Evolutionary conservation across 2,113 vertebrate genomes (phyloP), one percentile per base, ranked within the genome.

Genomic region (Gymnorhina tibicen): DNA sequence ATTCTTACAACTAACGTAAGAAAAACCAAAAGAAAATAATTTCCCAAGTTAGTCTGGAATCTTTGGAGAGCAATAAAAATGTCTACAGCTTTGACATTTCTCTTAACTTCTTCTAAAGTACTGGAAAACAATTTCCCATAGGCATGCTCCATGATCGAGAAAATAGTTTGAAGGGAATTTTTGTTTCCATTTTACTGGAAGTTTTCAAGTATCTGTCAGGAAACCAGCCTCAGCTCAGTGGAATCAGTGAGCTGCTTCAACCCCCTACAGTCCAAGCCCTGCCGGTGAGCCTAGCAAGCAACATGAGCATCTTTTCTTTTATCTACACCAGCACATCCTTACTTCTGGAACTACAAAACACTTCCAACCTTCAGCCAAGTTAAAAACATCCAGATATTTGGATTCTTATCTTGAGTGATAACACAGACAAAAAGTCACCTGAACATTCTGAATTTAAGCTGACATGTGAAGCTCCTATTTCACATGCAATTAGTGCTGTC

Each of bases 191-290:
- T 89, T 87, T 32, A 15, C 19, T 73, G 35, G 22, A 73, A 84
- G 63, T 66, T n/a, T 82, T 87, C 13, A 76, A 76, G 15, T 60
- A 35, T 42, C 13, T 87, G 8, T 70, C 21, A 76, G 27, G 53
- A 88, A 90, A 52, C 2, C 46, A 90, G 35, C 11, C 35, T 82
- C 53, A 64, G 42, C 16, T 67, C 21, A 0, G 5, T 52, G 39
- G 27, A 32, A 87, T 76, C 59, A 78, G 44, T 42, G 53, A 77
- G 39, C 55, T 49, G 17, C 50, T 72, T n/a, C 44, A 72, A 53
- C 1, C 7, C 5, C 11, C 17, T 14, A 6, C 41, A 2, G 0
- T 55, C 52, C 30, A 41, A 78, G 33, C 4, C 23, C 26, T 60
- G 16, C 33, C n/a, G 30, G 11, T 56, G 8, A 85, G 13, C 64